Base-by-base conservation (phyloP, 2,797 vertebrate genomes). In the Tenualosa ilisha region DNA sequence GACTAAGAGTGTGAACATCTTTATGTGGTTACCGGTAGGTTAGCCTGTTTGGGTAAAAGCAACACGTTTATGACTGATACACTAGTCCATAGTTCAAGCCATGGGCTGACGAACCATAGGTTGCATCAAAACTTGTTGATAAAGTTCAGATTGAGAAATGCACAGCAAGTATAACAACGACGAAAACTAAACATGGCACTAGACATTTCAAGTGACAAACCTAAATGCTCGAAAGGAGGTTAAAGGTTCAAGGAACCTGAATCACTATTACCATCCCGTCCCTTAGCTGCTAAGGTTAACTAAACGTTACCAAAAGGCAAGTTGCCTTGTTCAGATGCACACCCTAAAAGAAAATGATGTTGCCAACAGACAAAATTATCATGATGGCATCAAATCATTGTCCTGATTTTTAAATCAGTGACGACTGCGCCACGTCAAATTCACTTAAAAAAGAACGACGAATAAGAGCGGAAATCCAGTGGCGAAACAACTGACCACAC, bases 401-500 rank as follows among this genome's bases (percentile, higher is more conserved):
- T 46, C 6, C 6, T 43, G 1, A 22, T 22, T 46, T 11, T 22
- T 15, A 20, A 46, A 22, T 46, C 6, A 20, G 6, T 22, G 40
- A 43, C 54, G 1, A 43, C 17, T 20, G 17, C 6, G 6, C 22
- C 5, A 17, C 40, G 6, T 5, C 24, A 8, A 3, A 72, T 72
- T 31, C 2, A 46, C 37, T 46, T 2, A 7, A 46, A 17, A 75
- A 79, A 46, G 40, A 79, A 43, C 15, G 40, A 20, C 20, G 72
- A 46, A 43, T 79, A 8, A 1, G 37, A 75, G 68, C 40, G 15
- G 13, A 79, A 43, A 79, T 79, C 37, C 37, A 79, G 15, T 46
- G 17, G 37, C 40, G 72, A 46, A 79, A 79, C 40, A 79, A 79
- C 54, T 79, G 68, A 86, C 82, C 26, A 82, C 61, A 63, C 53